Evolutionary conservation across 2,113 vertebrate genomes (phyloP), one percentile per base, ranked within the genome.

Genomic region (Lepisosteus osseus): DNA sequence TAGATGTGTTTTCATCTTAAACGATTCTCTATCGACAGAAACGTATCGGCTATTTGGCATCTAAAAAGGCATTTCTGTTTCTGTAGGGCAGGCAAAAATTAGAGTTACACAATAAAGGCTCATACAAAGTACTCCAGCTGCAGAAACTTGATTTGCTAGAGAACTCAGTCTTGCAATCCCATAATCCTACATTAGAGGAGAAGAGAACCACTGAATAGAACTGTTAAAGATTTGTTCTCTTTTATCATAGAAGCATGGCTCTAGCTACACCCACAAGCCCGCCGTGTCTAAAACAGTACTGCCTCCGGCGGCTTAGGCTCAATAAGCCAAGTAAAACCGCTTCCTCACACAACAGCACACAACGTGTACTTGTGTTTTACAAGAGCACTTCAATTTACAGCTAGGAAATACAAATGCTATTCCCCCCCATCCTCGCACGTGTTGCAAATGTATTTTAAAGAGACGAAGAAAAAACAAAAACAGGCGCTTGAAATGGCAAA

Each of bases 331-430:
- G 29, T 29, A 77, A 72, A 76, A 62, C 79, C 62, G 67, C 68
- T 51, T 51, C 9, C 47, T 79, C 70, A 77, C 72, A 74, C 76
- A 79, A 78, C 29, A 75, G 61, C 79, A 69, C 69, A n/a, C 56
- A 55, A 61, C 42, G 76, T 51, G 41, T 54, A 78, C 13, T 67
- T 67, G 42, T 65, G 61, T 62, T 71, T 45, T 75, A 72, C 75
- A 77, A 82, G 74, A 80, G 76, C 78, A 80, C 85, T 83, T 74
- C 29, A 78, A 79, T 71, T 72, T 61, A 61, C 77, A 2, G 47
- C 9, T 51, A 29, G 29, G 47, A 51, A 51, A 51, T 51, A 51
- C 9, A 9, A 6, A 51, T 51, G 47, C 47, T 29, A 51, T 1
- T 51, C 2, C 47, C 9, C 5, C 5, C 47, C 5, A 51, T 51